A percentile compares a stretch with the other conserved stretches of the same genome.
Conservation (phyloP, 2,888 invertebrate genomes). For the Griposia aprilina region DNA sequence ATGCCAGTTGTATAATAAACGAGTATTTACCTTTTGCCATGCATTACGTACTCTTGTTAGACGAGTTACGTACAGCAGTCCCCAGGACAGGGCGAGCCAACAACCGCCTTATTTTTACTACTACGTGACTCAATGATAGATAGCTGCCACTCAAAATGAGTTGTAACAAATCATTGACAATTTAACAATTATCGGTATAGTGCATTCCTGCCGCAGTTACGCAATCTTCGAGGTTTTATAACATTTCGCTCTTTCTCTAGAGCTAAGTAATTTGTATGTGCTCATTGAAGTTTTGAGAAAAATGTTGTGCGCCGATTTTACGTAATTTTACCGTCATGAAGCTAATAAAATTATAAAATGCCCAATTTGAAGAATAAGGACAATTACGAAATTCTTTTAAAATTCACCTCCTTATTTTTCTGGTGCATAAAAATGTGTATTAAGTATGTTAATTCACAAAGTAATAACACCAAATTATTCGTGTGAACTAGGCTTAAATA, state of each 20-base stretch:
- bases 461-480: slow-evolving; percentile 65
- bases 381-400: slow-evolving; percentile 48
- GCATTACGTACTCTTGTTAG: slow-evolving; percentile 51
- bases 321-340: slow-evolving; percentile 51
- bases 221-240: slow-evolving; percentile 46
- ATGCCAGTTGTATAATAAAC: slow-evolving; percentile 71
- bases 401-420: slow-evolving; percentile 48
- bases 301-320: slow-evolving; percentile 43
- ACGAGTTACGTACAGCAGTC: slow-evolving; percentile 52
- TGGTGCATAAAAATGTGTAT: slow-evolving; percentile 53
- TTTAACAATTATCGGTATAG: slow-evolving; percentile 59
- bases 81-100: slow-evolving; percentile 25
- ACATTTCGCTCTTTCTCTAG: slow-evolving; percentile 51
- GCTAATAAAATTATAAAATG: slow-evolving; percentile 41
- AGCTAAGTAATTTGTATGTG: slow-evolving; percentile 43
- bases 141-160: slow-evolving; percentile 44
- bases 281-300: slow-evolving; percentile 43
- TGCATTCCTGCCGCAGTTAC: slow-evolving; percentile 43
- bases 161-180: slow-evolving; percentile 59
- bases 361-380: slow-evolving; percentile 53
- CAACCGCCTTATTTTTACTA: slow-evolving; percentile 38
- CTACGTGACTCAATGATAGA: slow-evolving; percentile 50
- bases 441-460: slow-evolving; percentile 67
- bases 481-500: slow-evolving; percentile 70
- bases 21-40: slow-evolving; percentile 60